These are phyloP conservation scores for Trachelus stipa DNA, from an alignment of 2,888 invertebrate genomes.

Conservation along the genomic window DNA sequence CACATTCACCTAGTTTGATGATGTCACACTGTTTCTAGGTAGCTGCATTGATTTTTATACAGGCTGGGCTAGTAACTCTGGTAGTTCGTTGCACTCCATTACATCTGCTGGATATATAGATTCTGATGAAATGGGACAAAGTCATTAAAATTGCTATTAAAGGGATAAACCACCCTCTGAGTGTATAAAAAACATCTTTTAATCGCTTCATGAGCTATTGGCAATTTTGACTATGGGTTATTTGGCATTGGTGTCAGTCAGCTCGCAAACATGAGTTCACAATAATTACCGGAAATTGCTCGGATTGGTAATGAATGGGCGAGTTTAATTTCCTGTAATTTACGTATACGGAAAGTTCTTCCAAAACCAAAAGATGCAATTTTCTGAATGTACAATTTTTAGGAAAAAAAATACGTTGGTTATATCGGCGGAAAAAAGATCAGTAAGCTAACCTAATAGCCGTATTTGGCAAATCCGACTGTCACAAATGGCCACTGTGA, in stretches of 20 bases:
- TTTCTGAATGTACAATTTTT: too few species aligned
- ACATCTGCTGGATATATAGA: background rate
- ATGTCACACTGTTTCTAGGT: conserved; percentile 3
- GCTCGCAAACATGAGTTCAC: background rate
- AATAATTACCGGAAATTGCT: background rate
- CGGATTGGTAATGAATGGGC: background rate
- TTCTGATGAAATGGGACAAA: background rate
- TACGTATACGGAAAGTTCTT: too few species aligned
- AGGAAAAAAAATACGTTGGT: too few species aligned
- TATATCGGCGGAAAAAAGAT: too few species aligned
- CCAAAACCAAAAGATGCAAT: too few species aligned
- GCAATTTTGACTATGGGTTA: background rate
- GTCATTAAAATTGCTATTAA: background rate
- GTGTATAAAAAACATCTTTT: background rate
- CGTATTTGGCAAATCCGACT: too few species aligned
- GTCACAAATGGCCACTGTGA: too few species aligned
- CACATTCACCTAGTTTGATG: background rate
- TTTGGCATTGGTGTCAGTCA: background rate
- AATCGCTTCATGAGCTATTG: background rate
- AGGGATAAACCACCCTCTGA: background rate
- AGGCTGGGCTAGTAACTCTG: conserved; percentile 9
- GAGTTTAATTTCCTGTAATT: background rate
- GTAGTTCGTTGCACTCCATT: conserved; percentile 22
- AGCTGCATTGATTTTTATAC: conserved; percentile 50
- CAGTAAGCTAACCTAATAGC: too few species aligned